These are phyloP conservation scores for Donacobius atricapilla DNA, from an alignment of 2,113 vertebrate species.

Conservation along the genomic window DNA sequence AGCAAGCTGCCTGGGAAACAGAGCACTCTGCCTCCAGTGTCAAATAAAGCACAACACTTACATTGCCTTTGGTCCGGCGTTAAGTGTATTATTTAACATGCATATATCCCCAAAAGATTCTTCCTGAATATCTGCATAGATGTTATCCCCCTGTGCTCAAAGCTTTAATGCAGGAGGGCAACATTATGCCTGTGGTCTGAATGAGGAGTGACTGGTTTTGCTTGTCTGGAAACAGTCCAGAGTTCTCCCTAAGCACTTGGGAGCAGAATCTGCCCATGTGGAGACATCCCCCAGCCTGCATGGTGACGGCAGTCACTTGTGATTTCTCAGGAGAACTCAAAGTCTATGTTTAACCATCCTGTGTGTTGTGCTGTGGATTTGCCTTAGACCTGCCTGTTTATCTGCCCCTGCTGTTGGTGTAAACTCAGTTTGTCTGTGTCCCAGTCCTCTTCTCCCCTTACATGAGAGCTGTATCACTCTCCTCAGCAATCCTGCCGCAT, in stretches of 20 bases:
- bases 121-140: neutral
- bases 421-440: neutral
- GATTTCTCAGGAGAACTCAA: neutral
- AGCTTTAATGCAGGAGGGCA: neutral
- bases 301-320: neutral
- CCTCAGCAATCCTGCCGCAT: neutral
- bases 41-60: neutral
- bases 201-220: neutral
- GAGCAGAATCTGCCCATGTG: neutral
- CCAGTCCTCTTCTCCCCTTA: neutral
- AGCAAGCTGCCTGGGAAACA: neutral
- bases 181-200: neutral
- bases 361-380: neutral
- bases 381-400: neutral
- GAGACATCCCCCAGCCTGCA: neutral
- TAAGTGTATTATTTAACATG: neutral
- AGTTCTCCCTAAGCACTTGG: neutral
- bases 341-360: neutral
- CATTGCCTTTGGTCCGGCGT: neutral
- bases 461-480: neutral
- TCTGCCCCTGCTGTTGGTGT: accelerated
- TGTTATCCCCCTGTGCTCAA: neutral
- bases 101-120: neutral
- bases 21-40: neutral
- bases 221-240: neutral